Evolutionary conservation across 2,888 invertebrate genomes (phyloP).

Genomic region (Trichogramma evanescens): DNA sequence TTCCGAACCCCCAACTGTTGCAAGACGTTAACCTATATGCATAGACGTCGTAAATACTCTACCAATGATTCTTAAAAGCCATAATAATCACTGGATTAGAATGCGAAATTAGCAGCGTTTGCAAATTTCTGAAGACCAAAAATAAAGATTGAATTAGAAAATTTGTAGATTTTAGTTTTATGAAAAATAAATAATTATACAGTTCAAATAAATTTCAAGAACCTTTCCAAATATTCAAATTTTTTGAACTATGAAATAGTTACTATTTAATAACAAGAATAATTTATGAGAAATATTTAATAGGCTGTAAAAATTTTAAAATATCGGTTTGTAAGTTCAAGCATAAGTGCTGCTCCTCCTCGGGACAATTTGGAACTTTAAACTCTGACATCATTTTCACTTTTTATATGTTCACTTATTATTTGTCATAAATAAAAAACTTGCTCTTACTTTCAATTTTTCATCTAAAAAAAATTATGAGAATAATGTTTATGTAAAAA

Average conservation of each 20-base stretch:
- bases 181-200: no score
- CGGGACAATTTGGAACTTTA: background rate
- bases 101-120: constrained; percentile 8
- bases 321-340: background rate
- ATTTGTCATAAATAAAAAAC: no score
- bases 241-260: no score
- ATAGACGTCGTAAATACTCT: constrained; percentile 15
- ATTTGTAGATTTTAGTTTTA: background rate
- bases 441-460: no score
- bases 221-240: no score
- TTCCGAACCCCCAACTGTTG: constrained; percentile 9
- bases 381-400: background rate
- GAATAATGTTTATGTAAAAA: no score
- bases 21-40: constrained; percentile 9
- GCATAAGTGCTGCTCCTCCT: background rate
- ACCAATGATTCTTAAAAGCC: constrained; percentile 9
- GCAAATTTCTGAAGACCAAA: background rate
- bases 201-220: no score
- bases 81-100: constrained; percentile 15
- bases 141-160: constrained; percentile 3
- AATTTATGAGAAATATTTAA: background rate
- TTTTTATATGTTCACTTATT: no score
- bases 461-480: no score
- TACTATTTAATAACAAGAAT: no score
- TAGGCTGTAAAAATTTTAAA: background rate